phyloP scores from a whole-genome alignment of 2,797 vertebrate species.

The Rhadinocentrus ornatus region DNA sequence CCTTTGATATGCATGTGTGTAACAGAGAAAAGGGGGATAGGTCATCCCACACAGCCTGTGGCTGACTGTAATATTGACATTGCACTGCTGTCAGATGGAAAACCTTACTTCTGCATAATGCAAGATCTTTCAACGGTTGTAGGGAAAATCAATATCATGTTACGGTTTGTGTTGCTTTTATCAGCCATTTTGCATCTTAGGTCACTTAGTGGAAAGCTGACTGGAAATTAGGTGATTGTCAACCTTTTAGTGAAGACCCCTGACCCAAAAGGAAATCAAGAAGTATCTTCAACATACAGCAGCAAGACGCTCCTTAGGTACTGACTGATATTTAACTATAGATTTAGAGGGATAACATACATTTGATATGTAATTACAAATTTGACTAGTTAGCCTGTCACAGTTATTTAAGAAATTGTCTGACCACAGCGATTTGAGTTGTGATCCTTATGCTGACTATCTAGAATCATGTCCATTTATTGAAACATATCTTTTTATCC shows the following conservation, averaged over 20 bases:
- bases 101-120: slow-evolving; percentile 18
- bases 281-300: neutral
- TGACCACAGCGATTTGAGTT: neutral
- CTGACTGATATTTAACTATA: neutral
- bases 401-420: neutral
- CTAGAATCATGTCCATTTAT: neutral
- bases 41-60: slow-evolving; percentile 7
- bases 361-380: neutral
- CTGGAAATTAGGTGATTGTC: slow-evolving; percentile 8
- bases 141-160: neutral
- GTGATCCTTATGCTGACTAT: neutral
- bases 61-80: slow-evolving; percentile 18
- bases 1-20: slow-evolving; percentile 54
- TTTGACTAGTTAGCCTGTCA: neutral
- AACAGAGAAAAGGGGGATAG: neutral
- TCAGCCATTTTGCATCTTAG: neutral
- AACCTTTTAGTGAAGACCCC: neutral
- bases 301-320: neutral
- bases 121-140: neutral
- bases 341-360: neutral
- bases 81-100: slow-evolving; percentile 5
- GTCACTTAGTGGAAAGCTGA: neutral
- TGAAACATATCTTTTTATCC: neutral
- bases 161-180: neutral
- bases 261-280: neutral